Percentiles rank a stretch among this genome's conserved stretches.
phyloP scores from a whole-genome alignment of 2,113 vertebrate genomes.

The Poecilia latipinna region DNA sequence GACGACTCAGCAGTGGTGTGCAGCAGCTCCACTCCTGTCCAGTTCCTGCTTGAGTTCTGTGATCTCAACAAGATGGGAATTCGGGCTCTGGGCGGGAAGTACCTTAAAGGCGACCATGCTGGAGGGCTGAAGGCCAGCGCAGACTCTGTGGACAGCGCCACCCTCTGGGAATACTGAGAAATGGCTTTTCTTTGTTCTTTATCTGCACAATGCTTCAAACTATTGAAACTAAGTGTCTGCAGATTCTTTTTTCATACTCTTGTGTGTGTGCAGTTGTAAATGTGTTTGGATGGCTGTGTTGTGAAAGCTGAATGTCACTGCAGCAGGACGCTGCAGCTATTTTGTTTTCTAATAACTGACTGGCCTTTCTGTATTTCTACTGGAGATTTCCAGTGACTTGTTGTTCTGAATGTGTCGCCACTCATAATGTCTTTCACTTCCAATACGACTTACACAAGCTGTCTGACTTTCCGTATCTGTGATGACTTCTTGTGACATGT shows the following conservation, averaged over 20 bases:
- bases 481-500: slow-evolving; percentile 44
- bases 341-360: slow-evolving; percentile 19
- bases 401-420: slow-evolving; percentile 30
- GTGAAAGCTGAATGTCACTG: slow-evolving; percentile 28
- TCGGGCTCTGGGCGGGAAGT: slow-evolving; percentile 86
- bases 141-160: slow-evolving; percentile 86
- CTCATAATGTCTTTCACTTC: slow-evolving; percentile 23
- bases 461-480: slow-evolving; percentile 35
- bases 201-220: slow-evolving; percentile 42
- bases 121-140: slow-evolving; percentile 92
- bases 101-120: slow-evolving; percentile 95
- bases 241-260: slow-evolving; percentile 13
- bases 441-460: slow-evolving; percentile 29
- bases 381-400: slow-evolving; percentile 23
- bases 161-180: slow-evolving; percentile 93
- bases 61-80: slow-evolving; percentile 96
- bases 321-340: slow-evolving; percentile 34
- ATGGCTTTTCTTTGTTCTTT: slow-evolving; percentile 7
- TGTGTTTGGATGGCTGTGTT: slow-evolving; percentile 42
- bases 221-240: slow-evolving; percentile 32
- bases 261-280: slow-evolving; percentile 39
- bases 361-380: slow-evolving; percentile 48
- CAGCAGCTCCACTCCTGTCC: slow-evolving; percentile 85
- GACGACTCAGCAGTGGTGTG: slow-evolving; percentile 86
- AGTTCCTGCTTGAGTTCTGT: slow-evolving; percentile 95